phyloP scores from a whole-genome alignment of 2,888 invertebrate genomes.

The Lycocerus yunnanus region DNA sequence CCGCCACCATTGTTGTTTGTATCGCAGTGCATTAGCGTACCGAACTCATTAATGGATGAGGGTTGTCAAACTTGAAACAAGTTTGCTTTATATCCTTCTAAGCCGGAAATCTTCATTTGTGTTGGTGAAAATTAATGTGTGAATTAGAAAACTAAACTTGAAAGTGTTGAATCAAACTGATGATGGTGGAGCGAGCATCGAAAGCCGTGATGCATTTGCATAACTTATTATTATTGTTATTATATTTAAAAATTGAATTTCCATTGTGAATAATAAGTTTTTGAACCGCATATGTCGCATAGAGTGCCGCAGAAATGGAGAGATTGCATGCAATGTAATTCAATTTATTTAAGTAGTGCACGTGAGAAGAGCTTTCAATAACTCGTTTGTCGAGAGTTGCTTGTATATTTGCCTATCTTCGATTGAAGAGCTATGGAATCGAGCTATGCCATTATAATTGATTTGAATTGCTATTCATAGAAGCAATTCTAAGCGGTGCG shows the following conservation, averaged over 20 bases:
- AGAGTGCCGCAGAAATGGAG: background rate
- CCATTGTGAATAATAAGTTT: background rate
- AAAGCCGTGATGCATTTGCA: too few species aligned
- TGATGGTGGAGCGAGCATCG: background rate
- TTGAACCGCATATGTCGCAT: constrained; percentile 3
- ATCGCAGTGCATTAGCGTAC: background rate
- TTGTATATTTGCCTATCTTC: constrained; percentile 23
- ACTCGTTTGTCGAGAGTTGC: constrained; percentile 13
- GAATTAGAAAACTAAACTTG: background rate
- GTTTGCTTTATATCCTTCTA: background rate
- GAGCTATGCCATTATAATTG: constrained; percentile 22
- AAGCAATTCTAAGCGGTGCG: constrained; percentile 22
- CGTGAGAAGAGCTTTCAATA: constrained; percentile 16
- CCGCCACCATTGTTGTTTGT: background rate
- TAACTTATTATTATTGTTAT: too few species aligned
- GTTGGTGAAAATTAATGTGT: background rate
- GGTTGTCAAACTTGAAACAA: background rate
- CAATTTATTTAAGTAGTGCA: constrained; percentile 17
- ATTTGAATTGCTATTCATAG: constrained; percentile 27
- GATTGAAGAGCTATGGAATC: constrained; percentile 12
- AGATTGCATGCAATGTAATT: constrained; percentile 7
- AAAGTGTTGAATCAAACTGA: background rate
- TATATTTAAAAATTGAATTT: constrained; percentile 4
- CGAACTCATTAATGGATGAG: background rate
- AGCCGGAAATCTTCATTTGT: background rate